Evolutionary conservation across 2,797 vertebrate genomes (phyloP).

Genomic region (Ateles fusciceps): DNA sequence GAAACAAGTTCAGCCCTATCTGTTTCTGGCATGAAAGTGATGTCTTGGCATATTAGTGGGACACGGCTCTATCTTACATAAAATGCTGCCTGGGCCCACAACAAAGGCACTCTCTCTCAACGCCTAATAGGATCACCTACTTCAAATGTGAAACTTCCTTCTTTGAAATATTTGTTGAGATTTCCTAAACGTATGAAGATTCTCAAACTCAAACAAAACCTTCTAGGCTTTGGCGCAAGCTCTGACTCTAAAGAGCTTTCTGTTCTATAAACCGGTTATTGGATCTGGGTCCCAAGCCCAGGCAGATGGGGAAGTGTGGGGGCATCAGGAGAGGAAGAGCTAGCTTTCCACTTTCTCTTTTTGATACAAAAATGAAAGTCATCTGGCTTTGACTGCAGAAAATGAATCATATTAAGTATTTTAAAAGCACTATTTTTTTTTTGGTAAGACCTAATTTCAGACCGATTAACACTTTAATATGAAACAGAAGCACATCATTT

Average conservation of each 20-base stretch:
- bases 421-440: conserved; percentile 84
- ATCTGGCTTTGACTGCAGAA: conserved; percentile 84
- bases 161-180: conserved; percentile 86
- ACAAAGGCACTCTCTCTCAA: conserved; percentile 82
- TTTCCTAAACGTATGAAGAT: conserved; percentile 83
- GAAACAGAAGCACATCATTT: conserved; percentile 87
- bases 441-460: conserved; percentile 86
- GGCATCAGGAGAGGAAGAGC: conserved; percentile 28
- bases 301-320: conserved; percentile 32
- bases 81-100: conserved; percentile 76
- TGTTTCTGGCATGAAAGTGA: conserved; percentile 81
- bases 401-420: conserved; percentile 87
- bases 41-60: conserved; percentile 82
- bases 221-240: conserved; percentile 75
- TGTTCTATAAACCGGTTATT: conserved; percentile 80
- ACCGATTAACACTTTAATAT: conserved; percentile 88
- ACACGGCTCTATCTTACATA: conserved; percentile 79
- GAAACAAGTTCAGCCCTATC: conserved; percentile 81
- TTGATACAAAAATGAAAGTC: conserved; percentile 84
- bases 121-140: conserved; percentile 86
- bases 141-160: conserved; percentile 84
- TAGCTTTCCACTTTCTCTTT: conserved; percentile 75
- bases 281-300: conserved; percentile 70
- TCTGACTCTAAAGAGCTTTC: conserved; percentile 85
- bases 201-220: conserved; percentile 84